These are phyloP conservation scores for Latrodectus geometricus DNA, from an alignment of 1,140 invertebrate species.

Conservation along the genomic window DNA sequence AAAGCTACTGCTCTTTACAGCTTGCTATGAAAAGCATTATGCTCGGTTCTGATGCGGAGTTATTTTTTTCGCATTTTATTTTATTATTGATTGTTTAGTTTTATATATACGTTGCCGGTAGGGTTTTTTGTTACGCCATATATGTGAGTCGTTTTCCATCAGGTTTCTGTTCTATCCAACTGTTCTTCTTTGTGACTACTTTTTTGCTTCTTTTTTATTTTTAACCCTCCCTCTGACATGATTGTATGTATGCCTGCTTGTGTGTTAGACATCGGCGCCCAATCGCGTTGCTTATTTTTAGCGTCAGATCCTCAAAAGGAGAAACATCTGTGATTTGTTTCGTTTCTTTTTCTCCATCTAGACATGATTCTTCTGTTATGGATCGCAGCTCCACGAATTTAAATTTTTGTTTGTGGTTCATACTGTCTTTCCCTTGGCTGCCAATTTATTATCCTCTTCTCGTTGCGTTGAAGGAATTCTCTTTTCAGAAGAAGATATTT, in stretches of 20 bases:
- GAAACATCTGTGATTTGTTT: too few relatives aligned
- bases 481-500: too few relatives aligned
- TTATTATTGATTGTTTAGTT: slow-evolving; percentile 47
- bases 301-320: not conserved
- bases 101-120: slow-evolving; percentile 9
- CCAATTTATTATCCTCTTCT: too few relatives aligned
- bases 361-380: too few relatives aligned
- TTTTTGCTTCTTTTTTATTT: too few relatives aligned
- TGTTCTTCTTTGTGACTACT: not conserved
- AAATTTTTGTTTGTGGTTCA: too few relatives aligned
- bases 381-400: too few relatives aligned
- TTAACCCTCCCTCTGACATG: not conserved
- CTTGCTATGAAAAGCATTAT: slow-evolving; percentile 31
- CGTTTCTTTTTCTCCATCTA: too few relatives aligned
- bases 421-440: too few relatives aligned
- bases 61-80: slow-evolving; percentile 24
- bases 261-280: not conserved
- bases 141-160: slow-evolving; percentile 10
- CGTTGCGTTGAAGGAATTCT: too few relatives aligned
- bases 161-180: not conserved
- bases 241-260: not conserved
- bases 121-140: not conserved
- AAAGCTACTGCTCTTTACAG: slow-evolving; percentile 46
- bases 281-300: slow-evolving; percentile 33
- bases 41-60: slow-evolving; percentile 27